Evolutionary conservation across 2,797 vertebrate species (phyloP), one percentile per base, ranked within the genome.

Genomic region (Rhinatrema bivittatum): DNA sequence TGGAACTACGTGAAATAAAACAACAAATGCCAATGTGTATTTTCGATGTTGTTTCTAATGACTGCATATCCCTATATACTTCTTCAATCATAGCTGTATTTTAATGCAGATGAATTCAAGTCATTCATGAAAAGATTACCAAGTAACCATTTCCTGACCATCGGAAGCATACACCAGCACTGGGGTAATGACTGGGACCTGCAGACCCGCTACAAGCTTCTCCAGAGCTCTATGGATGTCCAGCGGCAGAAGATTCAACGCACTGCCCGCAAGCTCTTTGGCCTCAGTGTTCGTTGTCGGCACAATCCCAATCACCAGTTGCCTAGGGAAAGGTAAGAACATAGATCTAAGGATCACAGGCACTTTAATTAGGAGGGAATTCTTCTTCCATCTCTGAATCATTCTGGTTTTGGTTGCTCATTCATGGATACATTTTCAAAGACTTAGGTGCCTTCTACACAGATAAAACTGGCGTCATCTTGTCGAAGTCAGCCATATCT

Each of bases 121-220:
- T 97, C 94, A 10, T 98, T 96, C 61, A 88, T 99, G 86, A 98
- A 94, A 72, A 89, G 89, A 63, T 78, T 99, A 67, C 94, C 96
- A 56, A 93, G 87, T 68, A 97, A 94, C 61, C 94, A 98, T 73
- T 99, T 99, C 73, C 82, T 99, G 68, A 95, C 91, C 21, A 93
- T 99, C 39, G 91, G 90, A 70, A 97, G 91, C 42, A 95, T 99
- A 59, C 96, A 99, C 68, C 91, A 97, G 71, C 90, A 97, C 50
- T 99, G 96, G 96, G 96, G 96, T 36, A 97, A 92, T 0, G 96
- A 99, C 78, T 99, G 96, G 96, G 94, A 99, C 64, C 87, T 99
- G 46, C 96, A 99, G 78, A 93, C 90, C 47, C 91, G 91, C 20
- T 99, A 97, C 73, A 88, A 96, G 68, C 82, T 98, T 33, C 85